Percentiles rank a stretch among this genome's conserved stretches.
These are phyloP conservation scores for Trachelus stipa DNA, from an alignment of 2,888 invertebrate species.

Conservation along the genomic window DNA sequence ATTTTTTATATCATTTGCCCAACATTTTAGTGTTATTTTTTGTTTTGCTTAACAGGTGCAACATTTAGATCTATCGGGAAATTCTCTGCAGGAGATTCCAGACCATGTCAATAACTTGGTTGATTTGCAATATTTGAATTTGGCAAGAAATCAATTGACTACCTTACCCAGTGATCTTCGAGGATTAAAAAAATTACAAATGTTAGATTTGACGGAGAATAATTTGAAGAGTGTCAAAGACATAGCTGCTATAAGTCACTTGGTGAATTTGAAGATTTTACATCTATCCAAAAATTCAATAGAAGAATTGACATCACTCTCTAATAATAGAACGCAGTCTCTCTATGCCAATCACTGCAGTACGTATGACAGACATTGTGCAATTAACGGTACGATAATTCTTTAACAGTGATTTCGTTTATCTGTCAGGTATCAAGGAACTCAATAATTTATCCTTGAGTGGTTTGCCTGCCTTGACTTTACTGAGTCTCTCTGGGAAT, in stretches of 20 bases:
- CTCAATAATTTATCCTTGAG: conserved; percentile 76
- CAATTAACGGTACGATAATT: not conserved
- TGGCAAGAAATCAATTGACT: conserved; percentile 71
- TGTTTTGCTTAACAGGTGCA: conserved; percentile 70
- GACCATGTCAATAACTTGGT: conserved; percentile 43
- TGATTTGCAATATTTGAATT: conserved; percentile 70
- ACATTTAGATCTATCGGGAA: conserved; percentile 74
- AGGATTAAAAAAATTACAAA: conserved; percentile 71
- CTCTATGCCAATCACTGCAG: conserved; percentile 75
- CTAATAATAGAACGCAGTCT: conserved; percentile 71
- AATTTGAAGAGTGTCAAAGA: conserved; percentile 69
- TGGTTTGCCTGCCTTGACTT: conserved; percentile 73
- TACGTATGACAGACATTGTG: conserved; percentile 14
- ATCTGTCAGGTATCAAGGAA: conserved; percentile 66
- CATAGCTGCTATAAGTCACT: conserved; percentile 43
- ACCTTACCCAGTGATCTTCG: conserved; percentile 68
- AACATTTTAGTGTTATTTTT: not conserved
- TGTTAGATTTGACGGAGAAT: conserved; percentile 75
- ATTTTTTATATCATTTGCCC: not conserved
- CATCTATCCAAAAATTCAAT: conserved; percentile 76
- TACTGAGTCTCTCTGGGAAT: conserved; percentile 77
- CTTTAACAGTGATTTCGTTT: not conserved
- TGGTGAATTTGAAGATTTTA: conserved; percentile 70
- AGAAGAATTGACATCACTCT: conserved; percentile 70
- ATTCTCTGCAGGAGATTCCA: conserved; percentile 72